Conservation (phyloP, 2,797 vertebrate species). For the Eulemur albifrons region DNA sequence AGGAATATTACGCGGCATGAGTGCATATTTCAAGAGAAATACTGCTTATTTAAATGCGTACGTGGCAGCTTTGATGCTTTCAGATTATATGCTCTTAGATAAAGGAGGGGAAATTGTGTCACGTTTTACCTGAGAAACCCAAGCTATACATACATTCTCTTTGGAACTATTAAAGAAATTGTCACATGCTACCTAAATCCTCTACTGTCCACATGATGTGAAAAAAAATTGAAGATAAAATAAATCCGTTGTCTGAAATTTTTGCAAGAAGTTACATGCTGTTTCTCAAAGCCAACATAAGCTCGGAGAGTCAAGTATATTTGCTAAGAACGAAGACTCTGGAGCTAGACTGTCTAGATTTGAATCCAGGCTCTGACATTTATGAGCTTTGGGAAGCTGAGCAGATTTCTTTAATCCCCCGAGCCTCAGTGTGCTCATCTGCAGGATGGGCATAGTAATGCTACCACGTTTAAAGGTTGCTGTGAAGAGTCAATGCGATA, state of each 20-base stretch:
- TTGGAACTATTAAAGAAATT: neutral
- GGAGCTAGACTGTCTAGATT: neutral
- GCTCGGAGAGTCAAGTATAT: neutral
- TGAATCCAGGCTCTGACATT: neutral
- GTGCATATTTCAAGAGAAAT: neutral
- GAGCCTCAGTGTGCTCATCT: neutral
- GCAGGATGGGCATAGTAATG: neutral
- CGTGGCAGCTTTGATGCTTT: neutral
- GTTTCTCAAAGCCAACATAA: neutral
- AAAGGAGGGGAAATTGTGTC: neutral
- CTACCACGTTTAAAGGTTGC: neutral
- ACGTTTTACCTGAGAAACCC: neutral
- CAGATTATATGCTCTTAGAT: neutral
- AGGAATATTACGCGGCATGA: neutral
- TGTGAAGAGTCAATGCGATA: neutral
- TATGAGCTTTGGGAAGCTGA: neutral
- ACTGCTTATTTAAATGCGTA: neutral
- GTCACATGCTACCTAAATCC: neutral
- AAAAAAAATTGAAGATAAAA: neutral
- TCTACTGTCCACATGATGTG: neutral
- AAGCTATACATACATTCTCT: neutral
- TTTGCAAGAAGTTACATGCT: neutral
- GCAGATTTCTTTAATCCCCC: neutral
- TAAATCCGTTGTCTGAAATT: neutral
- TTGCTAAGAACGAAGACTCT: neutral